Conservation (phyloP, 35 echinoderm and acorn worm genomes). For the Hemicentrotus pulcherrimus region DNA sequence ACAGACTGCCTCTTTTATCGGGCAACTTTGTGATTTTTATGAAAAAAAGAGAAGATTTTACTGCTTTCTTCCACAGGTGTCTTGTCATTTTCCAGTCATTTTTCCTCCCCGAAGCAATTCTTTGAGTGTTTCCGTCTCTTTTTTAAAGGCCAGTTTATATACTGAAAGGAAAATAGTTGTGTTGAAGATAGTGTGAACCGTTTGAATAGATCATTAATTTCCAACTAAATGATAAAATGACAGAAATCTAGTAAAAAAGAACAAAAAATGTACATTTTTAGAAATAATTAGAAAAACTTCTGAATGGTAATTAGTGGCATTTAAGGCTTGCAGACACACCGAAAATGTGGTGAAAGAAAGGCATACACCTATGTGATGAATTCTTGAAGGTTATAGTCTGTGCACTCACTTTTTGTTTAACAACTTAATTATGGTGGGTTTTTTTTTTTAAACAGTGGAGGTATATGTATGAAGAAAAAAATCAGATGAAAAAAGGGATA, state of each 20-base stretch:
- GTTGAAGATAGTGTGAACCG: neutral
- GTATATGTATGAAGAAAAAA: no score
- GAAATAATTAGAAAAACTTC: no score
- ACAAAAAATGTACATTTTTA: no score
- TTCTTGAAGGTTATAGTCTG: no score
- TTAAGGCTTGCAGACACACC: no score
- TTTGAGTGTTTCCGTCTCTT: neutral
- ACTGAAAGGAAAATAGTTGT: neutral
- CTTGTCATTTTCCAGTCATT: slow-evolving; percentile 48
- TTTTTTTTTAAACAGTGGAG: no score
- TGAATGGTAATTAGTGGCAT: no score
- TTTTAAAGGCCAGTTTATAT: neutral
- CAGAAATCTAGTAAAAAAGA: neutral
- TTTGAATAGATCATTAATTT: neutral
- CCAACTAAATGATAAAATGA: neutral
- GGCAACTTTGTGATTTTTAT: slow-evolving; percentile 21
- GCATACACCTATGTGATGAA: no score
- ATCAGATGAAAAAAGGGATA: no score
- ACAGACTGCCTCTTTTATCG: neutral
- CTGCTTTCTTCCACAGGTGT: slow-evolving; percentile 46
- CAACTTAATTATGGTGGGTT: no score
- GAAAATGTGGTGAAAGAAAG: no score
- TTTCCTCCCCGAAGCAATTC: slow-evolving; percentile 9
- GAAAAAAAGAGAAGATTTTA: neutral
- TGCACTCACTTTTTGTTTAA: no score